Base-by-base conservation (phyloP, 1,140 invertebrate genomes). In the Papilio glaucus region DNA sequence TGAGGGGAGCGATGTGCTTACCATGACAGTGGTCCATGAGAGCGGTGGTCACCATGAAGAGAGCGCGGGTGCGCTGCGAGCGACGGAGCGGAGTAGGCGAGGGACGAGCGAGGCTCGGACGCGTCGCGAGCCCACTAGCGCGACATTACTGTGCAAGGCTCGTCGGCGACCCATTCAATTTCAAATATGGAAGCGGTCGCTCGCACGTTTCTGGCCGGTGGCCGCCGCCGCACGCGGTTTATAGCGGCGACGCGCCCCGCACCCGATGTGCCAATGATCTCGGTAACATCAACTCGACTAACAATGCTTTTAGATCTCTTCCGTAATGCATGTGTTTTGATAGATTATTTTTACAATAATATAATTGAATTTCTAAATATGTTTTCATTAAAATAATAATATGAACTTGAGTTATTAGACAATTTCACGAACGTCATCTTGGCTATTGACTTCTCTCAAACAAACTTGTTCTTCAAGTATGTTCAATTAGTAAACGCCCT, bases 151-250 rank as follows among this genome's bases (percentile, higher is more conserved):
- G 85, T 88, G 90, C 89, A 87, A 83, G 84, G 75, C 85, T 80
- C 87, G 88, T 90, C 86, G 80, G 85, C 80, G 77, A 81, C 77
- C 89, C 81, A 90, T 91, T 91, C 89, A 89, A 91, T 91, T 91
- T 87, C 90, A 87, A 84, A 91, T 91, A 92, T 86, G 90, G 88
- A 81, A 86, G 73, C 80, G 74, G 82, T 77, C 86, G 84, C 81
- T 84, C 86, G 86, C 87, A 86, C 85, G 82, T 85, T 73, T 76
- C 80, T 86, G 82, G 80, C 80, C 83, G 77, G 77, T 83, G 79
- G 81, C 79, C 77, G 76, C 76, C 81, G 80, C 73, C 45, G 83
- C 80, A 77, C 75, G 79, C n/a, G 74, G 57, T 60, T 60, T 60
- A 60, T 60, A 60, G 57, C 10, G 24, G 6, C 60, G 60, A 6